phyloP scores from a whole-genome alignment of 2,797 vertebrate genomes.

The Babyrousa celebensis region DNA sequence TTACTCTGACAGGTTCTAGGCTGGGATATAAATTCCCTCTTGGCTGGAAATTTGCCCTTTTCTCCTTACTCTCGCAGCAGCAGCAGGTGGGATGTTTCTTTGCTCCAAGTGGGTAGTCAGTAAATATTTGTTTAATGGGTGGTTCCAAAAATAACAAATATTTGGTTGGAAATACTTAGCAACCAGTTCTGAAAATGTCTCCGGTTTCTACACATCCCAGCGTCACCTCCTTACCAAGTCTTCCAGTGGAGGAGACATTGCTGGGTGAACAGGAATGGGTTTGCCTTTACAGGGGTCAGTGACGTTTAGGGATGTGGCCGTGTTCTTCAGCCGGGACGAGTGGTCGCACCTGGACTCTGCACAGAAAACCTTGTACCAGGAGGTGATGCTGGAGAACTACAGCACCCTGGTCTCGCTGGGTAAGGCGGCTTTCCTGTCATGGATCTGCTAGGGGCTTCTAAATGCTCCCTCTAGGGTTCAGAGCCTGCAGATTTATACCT shows the following conservation, averaged over 20 bases:
- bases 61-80: no score
- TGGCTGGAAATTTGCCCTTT: not conserved
- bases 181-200: no score
- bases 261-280: not conserved
- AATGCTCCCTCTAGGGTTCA: not conserved
- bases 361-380: slow-evolving; percentile 87
- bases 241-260: not conserved
- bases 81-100: not conserved
- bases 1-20: not conserved
- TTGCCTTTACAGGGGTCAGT: slow-evolving; percentile 80
- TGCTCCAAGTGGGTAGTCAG: not conserved
- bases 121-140: slow-evolving; percentile 36
- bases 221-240: not conserved
- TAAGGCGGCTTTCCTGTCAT: not conserved
- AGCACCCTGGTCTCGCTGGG: slow-evolving; percentile 84
- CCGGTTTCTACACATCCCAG: not conserved
- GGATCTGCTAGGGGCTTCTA: no score
- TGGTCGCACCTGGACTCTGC: slow-evolving; percentile 82
- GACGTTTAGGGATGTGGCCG: slow-evolving; percentile 74
- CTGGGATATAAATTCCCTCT: not conserved
- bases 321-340: slow-evolving; percentile 84
- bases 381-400: slow-evolving; percentile 91
- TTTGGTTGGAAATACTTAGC: slow-evolving; percentile 2
- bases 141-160: not conserved
- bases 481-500: not conserved